Evolutionary conservation across 2,113 vertebrate genomes (phyloP), one percentile per base, ranked within the genome.

Genomic region (Sminthopsis crassicaudata): DNA sequence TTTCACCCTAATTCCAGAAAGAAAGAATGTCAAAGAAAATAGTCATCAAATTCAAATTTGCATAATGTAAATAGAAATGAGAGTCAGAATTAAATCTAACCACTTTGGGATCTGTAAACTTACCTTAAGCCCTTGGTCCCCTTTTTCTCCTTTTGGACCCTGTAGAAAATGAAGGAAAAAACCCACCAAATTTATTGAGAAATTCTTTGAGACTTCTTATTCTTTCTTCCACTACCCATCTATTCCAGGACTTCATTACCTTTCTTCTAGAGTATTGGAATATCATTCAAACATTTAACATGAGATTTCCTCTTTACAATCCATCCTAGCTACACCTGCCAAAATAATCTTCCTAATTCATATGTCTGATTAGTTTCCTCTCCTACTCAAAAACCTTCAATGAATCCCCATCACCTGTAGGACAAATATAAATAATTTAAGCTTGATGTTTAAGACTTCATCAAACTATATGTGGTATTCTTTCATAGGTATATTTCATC

Each of bases 61-160:
- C 23, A 22, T 60, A 94, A 96, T 67, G 0, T 67, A 67, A 67
- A 67, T 67, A 5, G 16, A 36, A 67, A 67, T 84, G 67, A 84
- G 2, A 1, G 16, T 91, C 92, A 91, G 19, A 96, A 95, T 27
- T 7, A 97, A 97, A 96, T 46, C 3, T 50, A 93, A 50, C 46
- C 53, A n/a, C 14, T 46, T n/a, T 42, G n/a, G 0, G 42, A 50
- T 51, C 76, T 7, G 52, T 9, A 11, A 90, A 94, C 97, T 98
- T 96, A 99, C 99, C 99, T 99, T 99, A 95, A 97, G 98, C 97
- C 99, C 99, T 92, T 60, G 97, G 60, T 99, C 99, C 92, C 99
- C 99, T 95, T 98, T 99, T 89, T 97, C 98, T 84, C 99, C 99
- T 97, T 98, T 99, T 55, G 94, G 97, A 91, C 99, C 99, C 99